Base-by-base conservation (phyloP, 2,888 invertebrate species). In the Amitus sp. region DNA sequence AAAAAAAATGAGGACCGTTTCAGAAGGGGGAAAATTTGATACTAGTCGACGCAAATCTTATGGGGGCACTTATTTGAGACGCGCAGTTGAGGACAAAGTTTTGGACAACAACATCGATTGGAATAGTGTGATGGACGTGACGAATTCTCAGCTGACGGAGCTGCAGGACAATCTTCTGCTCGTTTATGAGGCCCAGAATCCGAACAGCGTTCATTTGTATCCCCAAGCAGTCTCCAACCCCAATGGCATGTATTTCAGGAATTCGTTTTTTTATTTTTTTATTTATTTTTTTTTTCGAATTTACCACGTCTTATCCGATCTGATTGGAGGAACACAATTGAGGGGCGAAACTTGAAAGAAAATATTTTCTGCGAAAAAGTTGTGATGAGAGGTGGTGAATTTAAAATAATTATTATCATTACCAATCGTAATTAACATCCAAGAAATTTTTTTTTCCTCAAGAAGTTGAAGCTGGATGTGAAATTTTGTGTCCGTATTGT, bases 141-240 rank as follows among this genome's bases (percentile, higher is more conserved):
- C 86, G 0, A 73, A 80, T 52, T 74, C 83, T 3, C 82, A 84
- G 23, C 73, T 89, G 47, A 84, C 85, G 17, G 85, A 86, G 40
- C 73, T 90, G 43, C 87, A 89, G 75, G 89, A 89, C 62, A 85
- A 85, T 61, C 71, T 90, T 46, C 80, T 90, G 48, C 75, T 89
- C 20, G 83, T 84, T 20, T 90, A 87, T 76, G 86, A 87, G 0
- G 88, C 90, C 2, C 87, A 88, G 71, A 85, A 87, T 71, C 89
- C 89, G 3, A 84, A 84, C 47, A 76, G 85, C 46, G 84, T 87
- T 47, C 82, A 83, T 65, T 71, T 84, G 4, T 85, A 84, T 72
- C 84, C 84, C 1, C 82, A 82, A 66, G 82, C 82, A n/a, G 72
- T 83, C 2, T 73, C 80, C 0, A 83, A 79, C 72, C 74, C 82